Evolutionary conservation across 2,113 vertebrate genomes (phyloP).

Genomic region (Nestor notabilis): DNA sequence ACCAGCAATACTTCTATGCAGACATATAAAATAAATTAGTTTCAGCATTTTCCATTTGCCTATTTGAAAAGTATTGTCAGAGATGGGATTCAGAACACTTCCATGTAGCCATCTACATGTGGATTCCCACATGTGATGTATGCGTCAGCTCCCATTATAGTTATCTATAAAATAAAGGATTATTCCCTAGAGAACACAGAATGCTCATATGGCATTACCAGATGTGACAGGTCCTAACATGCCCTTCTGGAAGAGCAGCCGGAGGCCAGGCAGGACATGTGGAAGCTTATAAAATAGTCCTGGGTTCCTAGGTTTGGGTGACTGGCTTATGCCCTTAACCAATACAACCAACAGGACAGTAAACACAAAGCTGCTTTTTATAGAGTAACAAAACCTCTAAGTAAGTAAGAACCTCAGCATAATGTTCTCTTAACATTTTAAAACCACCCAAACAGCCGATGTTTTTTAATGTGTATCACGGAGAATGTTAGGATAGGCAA

Average conservation of each 20-base stretch:
- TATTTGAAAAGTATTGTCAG: neutral
- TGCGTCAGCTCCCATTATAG: neutral
- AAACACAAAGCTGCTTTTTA: neutral
- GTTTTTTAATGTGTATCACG: neutral
- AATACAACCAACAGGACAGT: neutral
- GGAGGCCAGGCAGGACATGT: neutral
- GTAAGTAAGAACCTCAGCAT: neutral
- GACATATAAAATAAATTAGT: neutral
- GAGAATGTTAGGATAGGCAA: neutral
- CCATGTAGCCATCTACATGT: neutral
- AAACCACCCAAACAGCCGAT: neutral
- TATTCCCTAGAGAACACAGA: neutral
- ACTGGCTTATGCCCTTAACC: neutral
- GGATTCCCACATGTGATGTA: neutral
- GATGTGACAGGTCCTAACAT: neutral
- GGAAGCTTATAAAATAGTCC: neutral
- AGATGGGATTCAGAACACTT: neutral
- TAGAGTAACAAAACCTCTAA: neutral
- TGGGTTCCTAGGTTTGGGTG: neutral
- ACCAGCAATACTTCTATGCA: neutral
- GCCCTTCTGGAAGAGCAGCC: neutral
- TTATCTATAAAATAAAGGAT: neutral
- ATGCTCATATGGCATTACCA: neutral
- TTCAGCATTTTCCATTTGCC: neutral
- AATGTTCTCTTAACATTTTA: neutral